Evolutionary conservation across 2,888 invertebrate species (phyloP), one percentile per base, ranked within the genome.

Genomic region (Biston betularia): DNA sequence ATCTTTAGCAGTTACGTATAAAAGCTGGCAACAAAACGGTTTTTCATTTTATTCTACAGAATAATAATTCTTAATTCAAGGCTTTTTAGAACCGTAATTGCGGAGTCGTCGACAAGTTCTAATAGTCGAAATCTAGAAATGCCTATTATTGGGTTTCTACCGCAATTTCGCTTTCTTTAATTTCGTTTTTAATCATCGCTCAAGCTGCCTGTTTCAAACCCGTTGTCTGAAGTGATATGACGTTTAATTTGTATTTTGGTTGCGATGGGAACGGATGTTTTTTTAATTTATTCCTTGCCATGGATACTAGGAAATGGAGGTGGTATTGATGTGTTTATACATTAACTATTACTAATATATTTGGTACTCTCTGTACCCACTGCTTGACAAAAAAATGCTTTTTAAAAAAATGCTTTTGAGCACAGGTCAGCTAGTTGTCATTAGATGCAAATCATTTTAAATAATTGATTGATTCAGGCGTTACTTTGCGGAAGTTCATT

Each of bases 141-240:
- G 46, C 57, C 33, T 46, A 52, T 56, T 68, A 57, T 48, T 55
- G 54, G 62, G 34, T 69, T 59, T 33, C n/a, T 0, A 52, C 67
- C 69, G 70, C 78, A 79, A 80, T 82, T 83, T 81, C 75, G 77
- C 77, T 83, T 84, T 81, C 84, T 77, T 79, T 79, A 79, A 82
- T 85, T 85, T 82, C 79, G 79, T 78, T 82, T 81, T 77, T 73
- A 79, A 69, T 75, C 71, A 79, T 83, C 83, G 68, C 77, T 84
- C 82, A 77, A 71, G 50, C 72, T 82, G 85, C 80, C 84, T 76
- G 75, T 63, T 63, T 72, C 10, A 15, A 60, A 52, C 50, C 55
- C 45, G 15, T 46, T 52, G 56, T 49, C 54, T 59, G 49, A 45
- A 57, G 44, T 56, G 60, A 60, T 60, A 46, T 68, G 55, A 56